Conservation (phyloP, 1,140 invertebrate species). For the Bombus superbus region DNA sequence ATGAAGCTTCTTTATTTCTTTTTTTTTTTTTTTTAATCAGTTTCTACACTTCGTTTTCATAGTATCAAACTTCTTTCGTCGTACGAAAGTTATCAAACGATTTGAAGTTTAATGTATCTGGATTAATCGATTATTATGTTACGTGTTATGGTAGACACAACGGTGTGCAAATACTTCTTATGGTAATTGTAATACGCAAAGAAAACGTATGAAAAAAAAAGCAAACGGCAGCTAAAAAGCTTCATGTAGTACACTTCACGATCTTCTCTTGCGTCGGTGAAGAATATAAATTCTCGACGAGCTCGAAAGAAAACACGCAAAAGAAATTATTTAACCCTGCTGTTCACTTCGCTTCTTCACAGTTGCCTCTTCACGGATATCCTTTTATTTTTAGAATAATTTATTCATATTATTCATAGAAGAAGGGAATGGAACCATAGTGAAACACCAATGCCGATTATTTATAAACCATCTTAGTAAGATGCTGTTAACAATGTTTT, state of each 20-base stretch:
- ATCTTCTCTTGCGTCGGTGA: conserved; percentile 2
- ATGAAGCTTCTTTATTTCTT: not conserved
- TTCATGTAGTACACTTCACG: not conserved
- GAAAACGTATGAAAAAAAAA: not conserved
- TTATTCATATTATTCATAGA: not conserved
- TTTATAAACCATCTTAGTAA: not conserved
- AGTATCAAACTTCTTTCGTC: too few species aligned
- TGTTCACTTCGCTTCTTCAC: not conserved
- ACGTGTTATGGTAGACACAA: not conserved
- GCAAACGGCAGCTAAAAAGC: not conserved
- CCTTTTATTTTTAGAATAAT: not conserved
- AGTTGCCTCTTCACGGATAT: not conserved
- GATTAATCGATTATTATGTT: too few species aligned
- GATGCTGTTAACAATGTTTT: not conserved
- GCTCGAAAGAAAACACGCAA: not conserved
- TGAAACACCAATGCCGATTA: not conserved
- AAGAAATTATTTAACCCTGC: not conserved
- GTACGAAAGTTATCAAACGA: too few species aligned
- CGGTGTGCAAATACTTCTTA: not conserved
- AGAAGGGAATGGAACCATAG: not conserved
- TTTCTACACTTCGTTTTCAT: not conserved
- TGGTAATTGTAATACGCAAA: not conserved
- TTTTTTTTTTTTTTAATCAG: too few species aligned
- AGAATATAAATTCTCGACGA: not conserved
- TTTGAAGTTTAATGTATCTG: too few species aligned